These are phyloP conservation scores for Anagrus nilaparvatae DNA, from an alignment of 1,140 invertebrate species.

Conservation along the genomic window DNA sequence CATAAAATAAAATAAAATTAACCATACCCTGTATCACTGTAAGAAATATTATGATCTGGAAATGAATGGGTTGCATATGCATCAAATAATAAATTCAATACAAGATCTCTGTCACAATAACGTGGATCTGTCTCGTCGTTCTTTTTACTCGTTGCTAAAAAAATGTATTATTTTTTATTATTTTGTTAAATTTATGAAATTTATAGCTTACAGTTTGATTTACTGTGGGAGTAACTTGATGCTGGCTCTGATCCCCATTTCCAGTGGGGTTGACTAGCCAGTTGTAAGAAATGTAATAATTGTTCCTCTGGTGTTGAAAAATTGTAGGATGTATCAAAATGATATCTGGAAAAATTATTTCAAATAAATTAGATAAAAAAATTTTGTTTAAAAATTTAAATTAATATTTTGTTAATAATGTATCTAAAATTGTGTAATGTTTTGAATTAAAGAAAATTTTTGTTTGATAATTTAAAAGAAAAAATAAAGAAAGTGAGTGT, in stretches of 20 bases:
- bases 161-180: not conserved
- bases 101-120: conserved; percentile 69
- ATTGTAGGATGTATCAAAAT: conserved; percentile 40
- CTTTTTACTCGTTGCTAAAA: conserved; percentile 41
- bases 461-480: not conserved
- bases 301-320: conserved; percentile 54
- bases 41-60: conserved; percentile 55
- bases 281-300: conserved; percentile 63
- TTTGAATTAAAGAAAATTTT: not conserved
- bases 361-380: not conserved
- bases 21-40: conserved; percentile 60
- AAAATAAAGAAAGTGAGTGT: conserved; percentile 6
- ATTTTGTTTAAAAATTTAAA: conserved; percentile 6
- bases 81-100: conserved; percentile 77
- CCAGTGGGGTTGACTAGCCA: conserved; percentile 50
- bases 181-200: not conserved
- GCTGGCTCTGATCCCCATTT: no score
- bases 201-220: conserved; percentile 9
- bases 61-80: conserved; percentile 79
- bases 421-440: no score
- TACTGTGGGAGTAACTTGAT: conserved; percentile 8
- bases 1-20: conserved; percentile 7
- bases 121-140: conserved; percentile 46
- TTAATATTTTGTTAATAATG: not conserved
- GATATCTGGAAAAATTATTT: conserved; percentile 40